Base-by-base conservation (phyloP, 2,797 vertebrate species). In the Phaenicophaeus curvirostris region DNA sequence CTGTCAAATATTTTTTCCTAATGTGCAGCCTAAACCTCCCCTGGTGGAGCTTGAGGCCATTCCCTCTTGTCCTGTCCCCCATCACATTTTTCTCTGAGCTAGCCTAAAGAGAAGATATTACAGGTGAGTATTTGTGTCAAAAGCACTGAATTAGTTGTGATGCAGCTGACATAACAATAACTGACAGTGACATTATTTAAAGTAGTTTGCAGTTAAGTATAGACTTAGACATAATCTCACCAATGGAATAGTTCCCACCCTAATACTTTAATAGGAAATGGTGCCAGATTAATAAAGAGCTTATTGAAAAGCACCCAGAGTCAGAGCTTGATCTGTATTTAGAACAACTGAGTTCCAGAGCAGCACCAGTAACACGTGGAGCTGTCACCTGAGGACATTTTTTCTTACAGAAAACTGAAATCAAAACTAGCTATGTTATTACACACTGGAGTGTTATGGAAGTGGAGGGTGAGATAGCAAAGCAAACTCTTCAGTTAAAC, bases 381-480 rank as follows among this genome's bases (percentile, higher is more conserved):
- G n/a, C 87, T 88, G 76, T 88, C 85, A 91, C 76, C n/a, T 81
- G 73, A 78, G 73, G 79, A 88, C n/a, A 17, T 35, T 83, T 94
- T 83, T 86, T 88, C 73, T 46, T 62, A 62, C 3, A 4, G 37
- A 93, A 76, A 73, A 84, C 54, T 58, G 51, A 86, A 91, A 84
- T 39, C n/a, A 63, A 79, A 62, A 53, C 46, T 58, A 59, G 51
- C 31, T 78, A 39, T 35, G 11, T 69, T 85, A 58, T 85, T 76
- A 85, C 85, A 69, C 62, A 76, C 20, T 27, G 23, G 51, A 53
- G 54, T 75, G 54, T 58, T 78, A 42, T 12, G 75, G 61, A 80
- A 94, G 62, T 12, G n/a, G 41, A 94, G 21, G 4, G 50, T 77
- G 68, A 79, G n/a, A 65, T 13, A 67, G 37, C n/a, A 84, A 90